These are phyloP conservation scores for Onychostruthus taczanowskii DNA, from an alignment of 2,113 vertebrate species.

Conservation along the genomic window DNA sequence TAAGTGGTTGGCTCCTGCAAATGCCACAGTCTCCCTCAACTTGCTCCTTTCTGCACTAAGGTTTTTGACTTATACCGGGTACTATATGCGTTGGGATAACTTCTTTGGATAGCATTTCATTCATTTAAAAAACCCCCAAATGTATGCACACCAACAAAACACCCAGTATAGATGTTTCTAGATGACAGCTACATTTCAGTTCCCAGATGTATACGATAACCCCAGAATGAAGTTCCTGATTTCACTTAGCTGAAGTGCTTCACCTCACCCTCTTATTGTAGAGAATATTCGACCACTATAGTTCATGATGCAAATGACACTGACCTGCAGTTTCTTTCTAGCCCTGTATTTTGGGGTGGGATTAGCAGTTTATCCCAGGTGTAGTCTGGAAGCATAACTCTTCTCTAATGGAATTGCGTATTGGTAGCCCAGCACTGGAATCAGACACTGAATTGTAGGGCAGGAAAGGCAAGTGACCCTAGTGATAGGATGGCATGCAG, in stretches of 20 bases:
- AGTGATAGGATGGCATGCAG: not conserved
- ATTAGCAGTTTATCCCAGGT: not conserved
- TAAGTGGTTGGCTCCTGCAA: not conserved
- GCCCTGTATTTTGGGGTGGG: not conserved
- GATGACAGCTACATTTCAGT: not conserved
- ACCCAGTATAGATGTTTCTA: not conserved
- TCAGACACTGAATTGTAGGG: not conserved
- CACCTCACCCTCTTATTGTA: not conserved
- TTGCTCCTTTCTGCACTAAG: not conserved
- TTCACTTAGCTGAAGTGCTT: not conserved
- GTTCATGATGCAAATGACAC: not conserved
- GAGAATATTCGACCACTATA: not conserved
- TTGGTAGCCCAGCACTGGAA: not conserved
- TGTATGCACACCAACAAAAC: not conserved
- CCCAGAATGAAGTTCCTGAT: not conserved
- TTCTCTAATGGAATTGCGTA: not conserved
- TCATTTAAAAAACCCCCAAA: not conserved
- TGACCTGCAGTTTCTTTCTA: not conserved
- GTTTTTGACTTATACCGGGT: not conserved
- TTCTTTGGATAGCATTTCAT: not conserved
- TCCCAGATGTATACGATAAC: not conserved
- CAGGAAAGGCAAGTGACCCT: not conserved
- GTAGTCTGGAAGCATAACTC: not conserved
- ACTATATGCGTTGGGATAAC: fast-evolving
- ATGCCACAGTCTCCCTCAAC: not conserved